Percentiles rank a stretch among this genome's conserved stretches.
phyloP scores from a whole-genome alignment of 2,888 invertebrate species.

The Andrena chrysosceles region DNA sequence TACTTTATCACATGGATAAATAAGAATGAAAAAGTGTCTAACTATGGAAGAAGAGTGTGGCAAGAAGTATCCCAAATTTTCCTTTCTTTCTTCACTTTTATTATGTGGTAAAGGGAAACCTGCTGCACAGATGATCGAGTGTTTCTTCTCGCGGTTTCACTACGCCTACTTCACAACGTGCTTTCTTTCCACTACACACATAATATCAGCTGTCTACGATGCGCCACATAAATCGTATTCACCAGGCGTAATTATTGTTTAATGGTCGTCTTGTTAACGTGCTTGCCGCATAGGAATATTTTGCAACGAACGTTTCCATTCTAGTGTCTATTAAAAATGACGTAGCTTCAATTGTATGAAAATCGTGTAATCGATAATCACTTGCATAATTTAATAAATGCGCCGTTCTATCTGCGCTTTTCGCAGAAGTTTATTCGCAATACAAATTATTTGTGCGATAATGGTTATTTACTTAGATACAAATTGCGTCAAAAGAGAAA shows the following conservation, averaged over 20 bases:
- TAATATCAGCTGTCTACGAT: neutral
- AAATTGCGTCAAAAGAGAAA: no score
- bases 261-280: neutral
- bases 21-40: neutral
- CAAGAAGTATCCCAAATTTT: neutral
- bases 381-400: constrained; percentile 5
- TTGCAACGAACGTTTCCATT: constrained; percentile 14
- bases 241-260: constrained; percentile 15
- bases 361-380: neutral
- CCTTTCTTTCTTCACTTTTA: neutral
- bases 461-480: neutral
- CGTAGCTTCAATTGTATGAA: neutral
- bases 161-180: neutral
- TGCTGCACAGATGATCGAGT: neutral
- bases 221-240: neutral
- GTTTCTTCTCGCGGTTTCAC: neutral
- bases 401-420: neutral
- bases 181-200: neutral
- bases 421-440: neutral
- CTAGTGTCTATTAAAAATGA: neutral
- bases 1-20: no score
- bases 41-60: neutral
- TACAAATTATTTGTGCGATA: neutral
- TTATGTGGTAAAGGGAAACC: neutral
- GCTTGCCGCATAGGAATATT: neutral